Evolutionary conservation across 2,888 invertebrate genomes (phyloP).

Genomic region (Agonum fuliginosum): DNA sequence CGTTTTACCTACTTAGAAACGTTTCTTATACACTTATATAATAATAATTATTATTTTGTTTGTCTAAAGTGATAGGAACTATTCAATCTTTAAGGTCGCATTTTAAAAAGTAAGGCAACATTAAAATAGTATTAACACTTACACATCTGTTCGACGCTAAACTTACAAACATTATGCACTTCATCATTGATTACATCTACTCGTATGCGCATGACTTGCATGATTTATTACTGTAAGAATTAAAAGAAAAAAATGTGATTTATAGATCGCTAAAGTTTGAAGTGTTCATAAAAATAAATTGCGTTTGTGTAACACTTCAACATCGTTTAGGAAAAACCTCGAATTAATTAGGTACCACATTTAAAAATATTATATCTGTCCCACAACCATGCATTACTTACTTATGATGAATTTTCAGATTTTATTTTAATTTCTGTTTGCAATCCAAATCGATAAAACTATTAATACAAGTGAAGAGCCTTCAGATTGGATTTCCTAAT

Average conservation of each 20-base stretch:
- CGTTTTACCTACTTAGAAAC: no score
- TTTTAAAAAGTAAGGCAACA: slow-evolving; percentile 12
- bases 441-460: no score
- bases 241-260: slow-evolving; percentile 1
- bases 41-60: neutral
- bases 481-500: no score
- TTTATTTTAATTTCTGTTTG: no score
- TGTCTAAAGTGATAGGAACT: neutral
- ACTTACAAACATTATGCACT: slow-evolving; percentile 20
- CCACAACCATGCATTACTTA: no score
- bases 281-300: slow-evolving; percentile 23
- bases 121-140: slow-evolving; percentile 14
- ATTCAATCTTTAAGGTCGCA: neutral
- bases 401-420: no score
- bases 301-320: neutral
- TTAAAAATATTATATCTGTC: no score
- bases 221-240: slow-evolving; percentile 14
- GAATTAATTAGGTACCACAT: slow-evolving; percentile 6
- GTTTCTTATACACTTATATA: neutral
- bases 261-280: neutral
- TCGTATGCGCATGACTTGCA: neutral
- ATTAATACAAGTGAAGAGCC: no score
- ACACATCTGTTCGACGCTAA: no score
- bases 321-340: neutral
- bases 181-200: slow-evolving; percentile 19